Percentiles rank a stretch among this genome's conserved stretches.
Conservation (phyloP, 2,888 invertebrate species). For the Hyposoter didymator region DNA sequence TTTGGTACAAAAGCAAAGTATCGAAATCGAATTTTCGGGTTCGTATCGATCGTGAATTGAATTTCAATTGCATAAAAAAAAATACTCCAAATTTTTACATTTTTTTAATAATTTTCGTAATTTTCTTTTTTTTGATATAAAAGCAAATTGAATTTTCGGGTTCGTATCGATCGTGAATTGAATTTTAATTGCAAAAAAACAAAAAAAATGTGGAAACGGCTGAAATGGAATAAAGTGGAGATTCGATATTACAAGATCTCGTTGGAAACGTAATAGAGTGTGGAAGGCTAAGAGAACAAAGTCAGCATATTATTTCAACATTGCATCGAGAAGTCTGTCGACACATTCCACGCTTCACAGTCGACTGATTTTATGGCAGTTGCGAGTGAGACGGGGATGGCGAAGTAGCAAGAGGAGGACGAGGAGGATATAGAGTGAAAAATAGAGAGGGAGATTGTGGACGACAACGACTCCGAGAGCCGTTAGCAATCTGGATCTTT, state of each 20-base stretch:
- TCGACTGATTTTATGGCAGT: conserved; percentile 79
- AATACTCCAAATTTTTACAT: no score
- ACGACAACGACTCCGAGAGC: conserved; percentile 36
- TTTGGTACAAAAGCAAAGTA: no score
- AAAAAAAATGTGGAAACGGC: background rate
- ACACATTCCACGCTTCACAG: conserved; percentile 78
- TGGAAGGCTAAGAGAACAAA: conserved; percentile 27
- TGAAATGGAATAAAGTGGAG: no score
- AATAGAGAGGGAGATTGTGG: conserved; percentile 40
- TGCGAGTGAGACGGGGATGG: conserved; percentile 42
- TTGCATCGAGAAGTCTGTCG: conserved; percentile 65
- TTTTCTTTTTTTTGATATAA: no score
- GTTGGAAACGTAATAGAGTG: conserved; percentile 18
- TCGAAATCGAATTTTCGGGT: no score
- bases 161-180: no score
- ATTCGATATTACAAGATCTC: conserved; percentile 8
- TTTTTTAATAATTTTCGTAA: no score
- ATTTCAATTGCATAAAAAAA: no score
- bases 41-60: no score
- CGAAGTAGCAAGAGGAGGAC: no score
- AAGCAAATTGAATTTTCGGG: no score
- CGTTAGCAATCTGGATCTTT: conserved; percentile 56
- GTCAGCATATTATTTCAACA: conserved; percentile 56
- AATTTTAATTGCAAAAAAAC: background rate
- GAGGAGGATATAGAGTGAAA: conserved; percentile 7